These are phyloP conservation scores for Acanthurus tractus DNA, from an alignment of 2,797 vertebrate genomes.

Conservation along the genomic window DNA sequence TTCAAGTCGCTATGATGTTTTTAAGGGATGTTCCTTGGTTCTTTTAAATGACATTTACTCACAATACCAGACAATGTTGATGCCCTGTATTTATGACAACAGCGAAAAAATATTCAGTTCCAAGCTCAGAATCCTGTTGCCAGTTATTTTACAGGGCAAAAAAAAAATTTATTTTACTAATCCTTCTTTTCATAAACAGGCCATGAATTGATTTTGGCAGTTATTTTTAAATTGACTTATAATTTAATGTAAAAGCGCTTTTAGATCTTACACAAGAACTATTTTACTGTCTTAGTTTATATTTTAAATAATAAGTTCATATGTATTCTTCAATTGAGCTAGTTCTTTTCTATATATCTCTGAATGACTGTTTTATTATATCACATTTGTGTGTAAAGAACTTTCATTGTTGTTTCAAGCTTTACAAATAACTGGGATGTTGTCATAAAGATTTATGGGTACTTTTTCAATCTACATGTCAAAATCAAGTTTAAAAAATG, in stretches of 20 bases:
- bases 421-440: not conserved
- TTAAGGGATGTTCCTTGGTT: not conserved
- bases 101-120: not conserved
- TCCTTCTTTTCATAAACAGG: not conserved
- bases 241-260: no score
- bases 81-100: not conserved
- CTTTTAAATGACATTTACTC: slow-evolving; percentile 3
- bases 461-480: not conserved
- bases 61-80: not conserved
- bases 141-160: not conserved
- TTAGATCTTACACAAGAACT: not conserved
- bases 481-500: not conserved
- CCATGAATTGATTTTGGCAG: not conserved
- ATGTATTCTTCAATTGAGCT: not conserved
- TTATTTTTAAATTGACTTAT: not conserved
- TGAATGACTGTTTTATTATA: not conserved
- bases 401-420: not conserved
- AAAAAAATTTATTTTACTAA: not conserved
- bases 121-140: not conserved
- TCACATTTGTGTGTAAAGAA: not conserved
- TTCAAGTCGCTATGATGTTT: not conserved
- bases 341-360: not conserved
- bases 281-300: not conserved
- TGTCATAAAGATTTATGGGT: not conserved
- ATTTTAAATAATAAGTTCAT: not conserved